Evolutionary conservation across 2,888 invertebrate species (phyloP), one percentile per base, ranked within the genome.

Genomic region (Podotricha telesiphe): DNA sequence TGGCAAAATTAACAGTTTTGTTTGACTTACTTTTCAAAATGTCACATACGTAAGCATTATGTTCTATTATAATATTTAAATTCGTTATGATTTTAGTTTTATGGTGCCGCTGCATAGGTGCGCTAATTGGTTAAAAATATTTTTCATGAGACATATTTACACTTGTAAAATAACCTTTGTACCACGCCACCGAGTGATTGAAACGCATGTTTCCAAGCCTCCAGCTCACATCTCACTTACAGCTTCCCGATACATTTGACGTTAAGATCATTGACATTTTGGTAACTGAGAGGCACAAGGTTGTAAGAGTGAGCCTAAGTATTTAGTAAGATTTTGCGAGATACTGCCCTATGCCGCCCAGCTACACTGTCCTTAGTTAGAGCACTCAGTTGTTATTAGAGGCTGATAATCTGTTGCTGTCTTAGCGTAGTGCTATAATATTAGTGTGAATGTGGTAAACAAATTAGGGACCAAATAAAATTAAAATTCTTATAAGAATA

Each of bases 151-250:
- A 89, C 89, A 88, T 89, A 80, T 77, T 78, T 79, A 89, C 89
- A 91, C 91, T 87, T 88, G 88, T 91, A 88, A 82, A 86, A 86
- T 88, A 86, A 84, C 79, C 87, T 87, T 86, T 84, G 86, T 87
- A 91, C 92, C 93, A 93, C 92, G 93, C 93, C 93, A 93, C 93
- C 93, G 93, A 92, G 93, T 93, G 92, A 93, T 89, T 85, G 91
- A 91, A 87, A 84, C 91, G 92, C 91, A 92, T 92, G 92, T 87
- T 87, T 88, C 89, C 87, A 87, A 90, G 90, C 90, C 91, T 91
- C 91, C 88, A 90, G 91, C 89, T 89, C 91, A 91, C 91, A 93
- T 90, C 88, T 91, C 91, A 92, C 91, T 85, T 83, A 89, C 91
- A 92, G 92, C 92, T 93, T 92, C 88, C 91, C 90, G 87, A 88